Evolutionary conservation across 2,113 vertebrate species (phyloP).

Genomic region (Stigmatopora argus): DNA sequence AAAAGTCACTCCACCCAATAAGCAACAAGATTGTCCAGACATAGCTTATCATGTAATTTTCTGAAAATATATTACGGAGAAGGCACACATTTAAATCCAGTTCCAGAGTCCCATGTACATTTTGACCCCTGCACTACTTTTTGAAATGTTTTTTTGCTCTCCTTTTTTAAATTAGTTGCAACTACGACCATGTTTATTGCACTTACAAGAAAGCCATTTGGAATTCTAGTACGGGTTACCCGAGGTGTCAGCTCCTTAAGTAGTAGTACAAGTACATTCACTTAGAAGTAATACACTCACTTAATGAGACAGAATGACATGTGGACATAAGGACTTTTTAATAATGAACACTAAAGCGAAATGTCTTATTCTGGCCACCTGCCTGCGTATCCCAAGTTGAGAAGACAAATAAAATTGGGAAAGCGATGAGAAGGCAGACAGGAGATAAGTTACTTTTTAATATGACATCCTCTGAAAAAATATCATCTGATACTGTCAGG

Average conservation of each 20-base stretch:
- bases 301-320: conserved; percentile 33
- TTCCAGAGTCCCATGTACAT: too few relatives aligned
- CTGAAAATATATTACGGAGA: too few relatives aligned
- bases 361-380: conserved; percentile 40
- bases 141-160: too few relatives aligned
- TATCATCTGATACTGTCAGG: background rate
- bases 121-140: too few relatives aligned
- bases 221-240: background rate
- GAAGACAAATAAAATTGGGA: conserved; percentile 10
- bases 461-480: background rate
- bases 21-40: too few relatives aligned
- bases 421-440: background rate
- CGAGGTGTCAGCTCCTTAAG: conserved; percentile 8
- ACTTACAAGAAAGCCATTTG: background rate
- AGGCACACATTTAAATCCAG: too few relatives aligned
- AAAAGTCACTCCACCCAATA: too few relatives aligned
- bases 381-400: conserved; percentile 14
- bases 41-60: too few relatives aligned
- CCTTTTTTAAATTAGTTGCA: background rate
- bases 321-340: conserved; percentile 29
- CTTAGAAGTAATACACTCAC: conserved; percentile 13
- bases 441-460: background rate
- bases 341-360: conserved; percentile 36
- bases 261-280: too few relatives aligned
- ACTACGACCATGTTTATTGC: background rate